Evolutionary conservation across 2,113 vertebrate genomes (phyloP).

Genomic region (Charadrius vociferus): DNA sequence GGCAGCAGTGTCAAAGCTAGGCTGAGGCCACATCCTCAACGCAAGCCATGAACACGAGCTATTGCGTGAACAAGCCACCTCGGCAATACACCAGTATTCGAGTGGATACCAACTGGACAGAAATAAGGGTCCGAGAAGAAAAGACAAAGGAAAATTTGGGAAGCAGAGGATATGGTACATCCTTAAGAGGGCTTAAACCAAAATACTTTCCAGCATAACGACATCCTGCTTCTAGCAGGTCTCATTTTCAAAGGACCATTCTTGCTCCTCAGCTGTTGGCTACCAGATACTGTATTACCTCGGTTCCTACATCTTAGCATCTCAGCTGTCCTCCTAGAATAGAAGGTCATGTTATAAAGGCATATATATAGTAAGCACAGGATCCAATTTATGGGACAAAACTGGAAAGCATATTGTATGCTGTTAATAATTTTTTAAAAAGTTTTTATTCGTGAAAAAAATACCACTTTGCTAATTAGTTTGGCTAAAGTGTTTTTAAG

Average conservation of each 20-base stretch:
- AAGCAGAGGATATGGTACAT: not conserved
- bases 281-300: not conserved
- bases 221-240: not conserved
- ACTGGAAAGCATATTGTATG: not conserved
- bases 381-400: not conserved
- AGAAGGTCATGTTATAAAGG: not conserved
- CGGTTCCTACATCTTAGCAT: not conserved
- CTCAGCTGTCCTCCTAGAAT: not conserved
- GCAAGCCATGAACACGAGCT: fast-evolving
- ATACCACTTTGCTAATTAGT: not conserved
- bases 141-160: not conserved
- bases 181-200: not conserved
- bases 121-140: not conserved
- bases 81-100: not conserved
- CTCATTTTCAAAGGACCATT: not conserved
- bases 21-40: not conserved
- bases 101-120: not conserved
- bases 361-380: not conserved
- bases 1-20: not conserved
- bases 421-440: not conserved
- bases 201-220: not conserved
- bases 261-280: not conserved
- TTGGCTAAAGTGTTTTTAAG: not conserved
- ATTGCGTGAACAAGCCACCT: not conserved
- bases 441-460: not conserved